These are phyloP conservation scores for Vollenhovia emeryi DNA, from an alignment of 1,140 invertebrate genomes.

Conservation along the genomic window DNA sequence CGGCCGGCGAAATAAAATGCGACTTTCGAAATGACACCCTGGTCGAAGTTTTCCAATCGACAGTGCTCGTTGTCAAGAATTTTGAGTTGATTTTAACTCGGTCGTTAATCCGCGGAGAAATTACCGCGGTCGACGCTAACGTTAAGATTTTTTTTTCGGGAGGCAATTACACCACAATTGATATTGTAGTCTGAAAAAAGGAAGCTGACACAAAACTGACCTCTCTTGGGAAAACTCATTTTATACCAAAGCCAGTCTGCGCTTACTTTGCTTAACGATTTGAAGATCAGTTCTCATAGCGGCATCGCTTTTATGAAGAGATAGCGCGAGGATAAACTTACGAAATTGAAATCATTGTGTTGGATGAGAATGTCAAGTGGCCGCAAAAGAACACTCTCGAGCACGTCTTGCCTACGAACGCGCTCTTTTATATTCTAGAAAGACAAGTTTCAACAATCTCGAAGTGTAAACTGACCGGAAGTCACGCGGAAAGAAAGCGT, in stretches of 20 bases:
- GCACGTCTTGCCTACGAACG: not conserved
- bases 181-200: not conserved
- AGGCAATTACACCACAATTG: not conserved
- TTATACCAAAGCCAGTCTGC: not conserved
- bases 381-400: not conserved
- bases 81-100: not conserved
- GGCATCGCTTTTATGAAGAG: not conserved
- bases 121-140: not conserved
- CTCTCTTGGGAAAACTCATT: not conserved
- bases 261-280: not conserved
- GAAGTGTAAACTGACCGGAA: not conserved
- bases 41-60: not conserved
- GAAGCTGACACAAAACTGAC: too few relatives aligned
- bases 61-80: not conserved
- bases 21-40: conserved; percentile 6
- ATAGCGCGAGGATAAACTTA: not conserved
- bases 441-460: not conserved
- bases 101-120: not conserved
- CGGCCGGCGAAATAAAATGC: conserved; percentile 55
- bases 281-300: not conserved
- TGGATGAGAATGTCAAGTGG: not conserved
- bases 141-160: not conserved
- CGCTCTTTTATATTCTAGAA: not conserved
- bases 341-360: not conserved
- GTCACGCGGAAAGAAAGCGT: not conserved